These are phyloP conservation scores for Globicephala melas DNA, from an alignment of 2,113 vertebrate genomes.

Conservation along the genomic window DNA sequence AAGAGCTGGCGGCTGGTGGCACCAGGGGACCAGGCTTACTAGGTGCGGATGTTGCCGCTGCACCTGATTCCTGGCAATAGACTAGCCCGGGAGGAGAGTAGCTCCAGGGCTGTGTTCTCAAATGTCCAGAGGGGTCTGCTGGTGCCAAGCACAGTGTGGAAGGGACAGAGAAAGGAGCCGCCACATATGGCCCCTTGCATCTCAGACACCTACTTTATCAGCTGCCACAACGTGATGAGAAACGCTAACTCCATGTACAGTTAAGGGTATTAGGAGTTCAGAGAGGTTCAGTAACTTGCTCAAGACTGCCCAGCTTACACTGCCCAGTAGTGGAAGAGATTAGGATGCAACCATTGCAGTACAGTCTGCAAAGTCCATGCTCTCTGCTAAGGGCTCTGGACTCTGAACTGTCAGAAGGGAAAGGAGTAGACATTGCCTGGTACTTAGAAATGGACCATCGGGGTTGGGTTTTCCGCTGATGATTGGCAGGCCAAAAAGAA, in stretches of 20 bases:
- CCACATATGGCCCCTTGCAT: fast-evolving
- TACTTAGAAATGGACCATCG: fast-evolving
- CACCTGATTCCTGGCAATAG: fast-evolving
- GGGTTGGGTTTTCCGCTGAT: background rate
- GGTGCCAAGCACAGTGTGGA: fast-evolving
- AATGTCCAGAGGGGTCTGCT: background rate
- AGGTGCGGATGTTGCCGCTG: background rate
- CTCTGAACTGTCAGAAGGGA: background rate
- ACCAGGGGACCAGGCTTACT: background rate
- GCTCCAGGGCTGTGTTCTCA: background rate
- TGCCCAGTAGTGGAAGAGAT: background rate
- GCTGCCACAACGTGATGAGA: background rate
- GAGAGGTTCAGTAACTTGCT: background rate
- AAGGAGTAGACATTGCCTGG: background rate
- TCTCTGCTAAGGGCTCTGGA: background rate
- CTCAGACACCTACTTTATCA: background rate
- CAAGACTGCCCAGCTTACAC: background rate
- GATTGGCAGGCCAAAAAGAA: background rate
- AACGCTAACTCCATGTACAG: background rate
- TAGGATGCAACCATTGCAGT: background rate
- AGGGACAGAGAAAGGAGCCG: background rate
- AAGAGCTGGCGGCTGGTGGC: background rate
- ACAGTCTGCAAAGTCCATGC: fast-evolving
- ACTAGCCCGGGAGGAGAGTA: background rate
- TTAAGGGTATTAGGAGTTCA: background rate